These are phyloP conservation scores for Premnoplex brunnescens DNA, from an alignment of 2,797 vertebrate species.

Conservation along the genomic window DNA sequence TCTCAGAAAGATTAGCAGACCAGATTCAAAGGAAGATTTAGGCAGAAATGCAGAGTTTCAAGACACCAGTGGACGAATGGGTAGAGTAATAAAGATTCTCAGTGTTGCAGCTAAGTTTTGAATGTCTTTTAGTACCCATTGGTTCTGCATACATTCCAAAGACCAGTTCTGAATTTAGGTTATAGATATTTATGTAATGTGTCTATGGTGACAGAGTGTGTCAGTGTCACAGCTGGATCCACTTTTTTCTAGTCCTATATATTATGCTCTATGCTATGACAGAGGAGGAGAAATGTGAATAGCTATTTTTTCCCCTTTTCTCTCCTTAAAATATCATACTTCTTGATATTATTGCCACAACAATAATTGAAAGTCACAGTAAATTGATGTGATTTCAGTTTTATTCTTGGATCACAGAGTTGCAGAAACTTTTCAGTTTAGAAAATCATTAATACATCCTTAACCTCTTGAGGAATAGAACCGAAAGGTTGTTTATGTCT, in stretches of 20 bases:
- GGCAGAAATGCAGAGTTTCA: background rate
- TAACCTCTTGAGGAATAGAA: background rate
- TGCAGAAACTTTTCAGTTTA: background rate
- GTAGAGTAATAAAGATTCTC: background rate
- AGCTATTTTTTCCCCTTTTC: fast-evolving
- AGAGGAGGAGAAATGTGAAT: background rate
- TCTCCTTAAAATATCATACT: background rate
- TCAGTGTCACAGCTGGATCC: background rate
- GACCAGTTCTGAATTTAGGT: background rate
- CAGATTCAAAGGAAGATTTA: background rate
- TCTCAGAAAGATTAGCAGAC: background rate
- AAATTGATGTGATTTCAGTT: background rate
- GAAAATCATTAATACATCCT: background rate
- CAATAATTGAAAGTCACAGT: background rate
- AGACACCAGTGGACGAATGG: background rate
- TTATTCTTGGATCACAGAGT: background rate
- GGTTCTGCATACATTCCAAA: background rate
- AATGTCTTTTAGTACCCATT: background rate
- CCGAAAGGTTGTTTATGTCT: background rate
- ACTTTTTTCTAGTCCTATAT: background rate
- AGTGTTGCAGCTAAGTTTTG: background rate
- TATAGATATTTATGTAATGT: background rate
- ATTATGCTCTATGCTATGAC: background rate
- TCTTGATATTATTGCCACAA: background rate
- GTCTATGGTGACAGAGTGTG: background rate